Conservation (phyloP, 2,888 invertebrate species). For the Eulithis prunata region DNA sequence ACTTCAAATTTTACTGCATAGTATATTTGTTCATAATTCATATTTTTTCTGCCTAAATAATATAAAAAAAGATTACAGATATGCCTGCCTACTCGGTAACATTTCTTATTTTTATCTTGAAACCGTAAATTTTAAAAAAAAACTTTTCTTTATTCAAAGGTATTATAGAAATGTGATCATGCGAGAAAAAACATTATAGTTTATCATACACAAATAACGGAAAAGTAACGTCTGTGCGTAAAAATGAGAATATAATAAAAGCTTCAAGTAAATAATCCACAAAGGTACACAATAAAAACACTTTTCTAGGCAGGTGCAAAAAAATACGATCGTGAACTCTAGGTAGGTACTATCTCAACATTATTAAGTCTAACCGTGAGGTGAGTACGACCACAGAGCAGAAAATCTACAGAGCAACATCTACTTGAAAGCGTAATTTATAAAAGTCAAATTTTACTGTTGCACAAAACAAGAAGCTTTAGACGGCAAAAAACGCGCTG, state of each 20-base stretch:
- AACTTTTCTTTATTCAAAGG: background rate
- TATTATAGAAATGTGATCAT: background rate
- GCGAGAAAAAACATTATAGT: background rate
- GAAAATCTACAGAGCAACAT: no score
- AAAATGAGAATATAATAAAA: background rate
- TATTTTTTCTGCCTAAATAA: background rate
- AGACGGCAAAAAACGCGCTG: no score
- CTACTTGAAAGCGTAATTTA: no score
- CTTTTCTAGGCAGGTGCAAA: conserved; percentile 5
- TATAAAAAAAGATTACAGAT: no score
- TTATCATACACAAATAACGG: background rate
- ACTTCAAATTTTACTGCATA: no score
- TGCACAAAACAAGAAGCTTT: no score
- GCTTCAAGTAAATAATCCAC: conserved; percentile 12
- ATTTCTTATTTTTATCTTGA: background rate
- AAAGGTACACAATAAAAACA: conserved; percentile 6
- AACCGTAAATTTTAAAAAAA: background rate
- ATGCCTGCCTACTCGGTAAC: no score
- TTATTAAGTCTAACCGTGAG: conserved; percentile 54
- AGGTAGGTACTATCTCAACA: conserved; percentile 45
- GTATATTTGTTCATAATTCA: background rate
- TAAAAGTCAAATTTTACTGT: no score
- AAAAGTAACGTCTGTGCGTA: background rate
- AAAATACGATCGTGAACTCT: background rate
- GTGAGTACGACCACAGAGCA: conserved; percentile 55